These are phyloP conservation scores for Bucorvus abyssinicus DNA, from an alignment of 2,797 vertebrate genomes.

Conservation along the genomic window DNA sequence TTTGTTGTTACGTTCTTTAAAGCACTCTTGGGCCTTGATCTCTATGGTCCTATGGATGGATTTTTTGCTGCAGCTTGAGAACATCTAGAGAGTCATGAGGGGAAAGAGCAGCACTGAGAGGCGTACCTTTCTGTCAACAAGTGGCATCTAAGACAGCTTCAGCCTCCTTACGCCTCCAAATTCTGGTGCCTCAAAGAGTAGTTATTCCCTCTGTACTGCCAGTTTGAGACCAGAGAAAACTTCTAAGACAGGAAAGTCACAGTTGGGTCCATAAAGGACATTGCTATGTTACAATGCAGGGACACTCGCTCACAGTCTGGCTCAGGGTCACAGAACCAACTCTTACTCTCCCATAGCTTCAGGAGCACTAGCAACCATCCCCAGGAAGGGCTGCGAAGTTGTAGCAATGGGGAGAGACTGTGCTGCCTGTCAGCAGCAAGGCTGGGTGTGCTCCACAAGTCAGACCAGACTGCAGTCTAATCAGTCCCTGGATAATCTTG, in stretches of 20 bases:
- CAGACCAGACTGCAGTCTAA: not conserved
- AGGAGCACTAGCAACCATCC: not conserved
- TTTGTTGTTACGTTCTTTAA: conserved; percentile 91
- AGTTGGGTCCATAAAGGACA: not conserved
- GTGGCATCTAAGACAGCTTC: not conserved
- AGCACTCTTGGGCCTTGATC: conserved; percentile 88
- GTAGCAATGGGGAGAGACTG: not conserved
- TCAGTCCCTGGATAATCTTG: not conserved
- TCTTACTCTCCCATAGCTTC: not conserved
- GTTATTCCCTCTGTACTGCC: not conserved
- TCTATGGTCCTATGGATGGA: conserved; percentile 89
- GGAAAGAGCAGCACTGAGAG: conserved; percentile 1
- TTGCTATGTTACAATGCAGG: not conserved
- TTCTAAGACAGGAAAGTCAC: not conserved
- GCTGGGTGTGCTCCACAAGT: not conserved
- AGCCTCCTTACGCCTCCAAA: not conserved
- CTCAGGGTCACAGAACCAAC: not conserved
- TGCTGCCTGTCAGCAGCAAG: accelerated
- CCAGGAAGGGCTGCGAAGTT: not conserved
- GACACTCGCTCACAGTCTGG: accelerated
- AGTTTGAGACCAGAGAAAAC: not conserved
- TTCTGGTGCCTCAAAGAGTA: not conserved
- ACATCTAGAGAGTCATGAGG: conserved; percentile 79
- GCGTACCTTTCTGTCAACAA: not conserved
- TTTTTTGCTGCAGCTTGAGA: conserved; percentile 94